phyloP scores from a whole-genome alignment of 2,797 vertebrate genomes.

The Dromococcyx pavoninus region DNA sequence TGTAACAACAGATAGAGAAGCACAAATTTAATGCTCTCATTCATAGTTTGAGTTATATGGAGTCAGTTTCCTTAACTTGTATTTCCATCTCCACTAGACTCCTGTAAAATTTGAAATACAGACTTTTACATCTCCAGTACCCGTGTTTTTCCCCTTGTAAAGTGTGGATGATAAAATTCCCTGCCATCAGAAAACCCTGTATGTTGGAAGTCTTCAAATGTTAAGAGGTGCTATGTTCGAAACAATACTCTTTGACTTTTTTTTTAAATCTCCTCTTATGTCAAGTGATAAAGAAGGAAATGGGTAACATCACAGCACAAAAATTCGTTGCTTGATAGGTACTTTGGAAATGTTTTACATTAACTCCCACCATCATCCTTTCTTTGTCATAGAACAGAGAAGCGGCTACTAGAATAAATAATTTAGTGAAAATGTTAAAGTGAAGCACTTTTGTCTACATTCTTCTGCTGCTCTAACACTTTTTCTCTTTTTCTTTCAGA shows the following conservation, averaged over 20 bases:
- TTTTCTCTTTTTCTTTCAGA: neutral
- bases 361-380: neutral
- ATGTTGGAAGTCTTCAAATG: neutral
- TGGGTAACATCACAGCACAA: neutral
- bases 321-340: neutral
- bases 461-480: neutral
- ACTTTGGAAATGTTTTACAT: neutral
- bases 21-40: neutral
- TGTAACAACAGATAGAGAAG: neutral
- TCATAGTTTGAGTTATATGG: neutral
- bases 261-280: neutral
- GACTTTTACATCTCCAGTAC: neutral
- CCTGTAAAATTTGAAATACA: neutral
- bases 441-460: neutral
- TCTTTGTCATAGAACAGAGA: neutral
- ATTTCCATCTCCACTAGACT: neutral
- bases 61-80: neutral
- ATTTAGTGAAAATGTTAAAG: neutral
- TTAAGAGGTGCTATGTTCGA: neutral
- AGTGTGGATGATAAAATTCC: neutral
- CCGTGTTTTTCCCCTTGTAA: neutral
- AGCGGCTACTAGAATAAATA: neutral
- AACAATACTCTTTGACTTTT: rapidly evolving
- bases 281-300: neutral
- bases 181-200: neutral